Conservation (phyloP, 2,797 vertebrate species). For the Ceyx erithaca region DNA sequence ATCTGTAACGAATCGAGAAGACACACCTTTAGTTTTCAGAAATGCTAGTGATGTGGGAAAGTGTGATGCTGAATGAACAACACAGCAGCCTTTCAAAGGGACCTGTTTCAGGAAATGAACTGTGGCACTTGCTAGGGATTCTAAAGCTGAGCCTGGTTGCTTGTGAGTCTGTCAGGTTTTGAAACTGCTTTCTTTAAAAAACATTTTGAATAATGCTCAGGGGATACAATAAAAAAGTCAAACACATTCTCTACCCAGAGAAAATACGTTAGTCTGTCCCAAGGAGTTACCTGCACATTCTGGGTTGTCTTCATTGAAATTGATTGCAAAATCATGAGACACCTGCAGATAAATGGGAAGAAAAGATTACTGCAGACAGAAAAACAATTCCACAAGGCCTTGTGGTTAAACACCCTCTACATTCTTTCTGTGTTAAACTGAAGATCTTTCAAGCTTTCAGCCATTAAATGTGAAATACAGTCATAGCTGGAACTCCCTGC, state of each 20-base stretch:
- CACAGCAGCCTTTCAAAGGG: not conserved
- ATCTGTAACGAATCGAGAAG: not conserved
- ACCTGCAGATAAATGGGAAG: constrained; percentile 82
- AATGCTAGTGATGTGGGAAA: not conserved
- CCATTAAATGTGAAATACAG: constrained; percentile 24
- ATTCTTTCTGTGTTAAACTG: constrained; percentile 32
- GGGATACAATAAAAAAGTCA: not conserved
- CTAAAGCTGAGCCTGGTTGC: not conserved
- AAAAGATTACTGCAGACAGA: constrained; percentile 54
- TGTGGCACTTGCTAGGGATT: not conserved
- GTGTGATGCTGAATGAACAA: not conserved
- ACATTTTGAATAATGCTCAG: not conserved
- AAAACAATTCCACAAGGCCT: constrained; percentile 15
- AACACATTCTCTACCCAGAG: not conserved
- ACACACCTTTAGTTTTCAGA: not conserved
- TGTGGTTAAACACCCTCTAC: constrained; percentile 19
- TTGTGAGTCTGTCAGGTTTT: not conserved
- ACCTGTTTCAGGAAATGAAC: not conserved
- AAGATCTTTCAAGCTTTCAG: constrained; percentile 47
- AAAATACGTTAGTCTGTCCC: not conserved
- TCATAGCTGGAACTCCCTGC: not conserved
- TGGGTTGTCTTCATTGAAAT: constrained; percentile 98
- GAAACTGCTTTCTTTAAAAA: not conserved
- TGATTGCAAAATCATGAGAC: constrained; percentile 98
- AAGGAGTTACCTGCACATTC: constrained; percentile 93